These are phyloP conservation scores for Rambutsinella grinnellia DNA, from an alignment of 2,888 invertebrate species.

Conservation along the genomic window DNA sequence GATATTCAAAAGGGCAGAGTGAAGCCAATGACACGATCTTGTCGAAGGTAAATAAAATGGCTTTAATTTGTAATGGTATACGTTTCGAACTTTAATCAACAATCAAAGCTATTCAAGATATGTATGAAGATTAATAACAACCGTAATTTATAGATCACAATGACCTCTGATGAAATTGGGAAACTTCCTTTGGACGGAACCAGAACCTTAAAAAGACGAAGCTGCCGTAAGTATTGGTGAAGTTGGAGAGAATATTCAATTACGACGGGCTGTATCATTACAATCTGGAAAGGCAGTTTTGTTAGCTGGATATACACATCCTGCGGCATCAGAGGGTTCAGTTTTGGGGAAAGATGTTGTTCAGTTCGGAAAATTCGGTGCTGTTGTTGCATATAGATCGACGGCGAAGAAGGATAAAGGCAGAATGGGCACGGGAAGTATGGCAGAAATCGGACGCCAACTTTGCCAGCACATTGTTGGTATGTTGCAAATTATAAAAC, in stretches of 20 bases:
- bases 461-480: constrained; percentile 94
- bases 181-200: constrained; percentile 76
- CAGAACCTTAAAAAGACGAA: constrained; percentile 82
- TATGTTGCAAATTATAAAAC: constrained; percentile 68
- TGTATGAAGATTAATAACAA: no score
- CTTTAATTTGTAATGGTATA: no score
- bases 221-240: constrained; percentile 88
- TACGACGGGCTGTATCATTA: constrained; percentile 81
- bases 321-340: constrained; percentile 75
- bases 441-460: constrained; percentile 76
- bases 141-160: constrained; percentile 61
- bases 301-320: constrained; percentile 85
- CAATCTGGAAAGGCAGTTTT: constrained; percentile 70
- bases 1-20: constrained; percentile 73
- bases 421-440: constrained; percentile 7
- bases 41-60: constrained; percentile 32
- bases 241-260: constrained; percentile 90
- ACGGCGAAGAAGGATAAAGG: constrained; percentile 57
- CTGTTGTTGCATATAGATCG: constrained; percentile 81
- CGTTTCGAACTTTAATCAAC: no score
- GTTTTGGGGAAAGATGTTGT: constrained; percentile 69
- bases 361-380: constrained; percentile 83
- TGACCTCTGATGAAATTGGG: constrained; percentile 79
- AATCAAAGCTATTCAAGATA: no score
- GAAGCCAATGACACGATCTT: constrained; percentile 35